A percentile compares a stretch with the other conserved stretches of the same genome.
phyloP scores from a whole-genome alignment of 2,888 invertebrate species.

The Scrobipalpa costella region DNA sequence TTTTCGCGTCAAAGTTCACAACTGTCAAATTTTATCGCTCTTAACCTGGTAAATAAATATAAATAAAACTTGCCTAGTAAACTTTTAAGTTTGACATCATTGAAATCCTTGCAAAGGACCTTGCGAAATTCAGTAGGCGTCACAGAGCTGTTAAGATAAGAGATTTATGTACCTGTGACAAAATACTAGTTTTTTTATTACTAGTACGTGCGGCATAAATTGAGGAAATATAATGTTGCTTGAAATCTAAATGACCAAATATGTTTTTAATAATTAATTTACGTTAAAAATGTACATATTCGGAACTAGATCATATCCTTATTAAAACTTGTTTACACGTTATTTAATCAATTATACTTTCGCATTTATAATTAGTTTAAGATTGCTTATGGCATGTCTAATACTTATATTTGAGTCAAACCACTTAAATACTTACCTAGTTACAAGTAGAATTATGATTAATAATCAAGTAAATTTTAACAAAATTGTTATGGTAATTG shows the following conservation, averaged over 20 bases:
- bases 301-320: not conserved
- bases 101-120: constrained; percentile 19
- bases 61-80: not conserved
- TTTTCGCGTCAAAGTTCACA: no score
- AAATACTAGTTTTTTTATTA: not conserved
- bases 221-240: constrained; percentile 6
- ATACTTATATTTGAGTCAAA: no score
- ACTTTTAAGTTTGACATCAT: not conserved
- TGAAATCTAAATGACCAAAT: not conserved
- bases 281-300: not conserved
- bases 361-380: not conserved
- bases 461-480: no score
- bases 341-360: not conserved
- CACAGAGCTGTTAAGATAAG: no score
- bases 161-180: no score
- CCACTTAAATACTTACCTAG: no score
- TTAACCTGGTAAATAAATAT: no score
- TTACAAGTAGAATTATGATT: no score
- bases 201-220: not conserved
- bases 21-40: no score
- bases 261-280: not conserved
- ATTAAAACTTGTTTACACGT: not conserved
- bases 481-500: no score
- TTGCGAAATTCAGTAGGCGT: constrained; percentile 25
- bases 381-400: not conserved